A percentile compares a stretch with the other conserved stretches of the same genome.
phyloP scores from a whole-genome alignment of 92 coral and sea anemone genomes.

The Zoanthus sansibaricus region DNA sequence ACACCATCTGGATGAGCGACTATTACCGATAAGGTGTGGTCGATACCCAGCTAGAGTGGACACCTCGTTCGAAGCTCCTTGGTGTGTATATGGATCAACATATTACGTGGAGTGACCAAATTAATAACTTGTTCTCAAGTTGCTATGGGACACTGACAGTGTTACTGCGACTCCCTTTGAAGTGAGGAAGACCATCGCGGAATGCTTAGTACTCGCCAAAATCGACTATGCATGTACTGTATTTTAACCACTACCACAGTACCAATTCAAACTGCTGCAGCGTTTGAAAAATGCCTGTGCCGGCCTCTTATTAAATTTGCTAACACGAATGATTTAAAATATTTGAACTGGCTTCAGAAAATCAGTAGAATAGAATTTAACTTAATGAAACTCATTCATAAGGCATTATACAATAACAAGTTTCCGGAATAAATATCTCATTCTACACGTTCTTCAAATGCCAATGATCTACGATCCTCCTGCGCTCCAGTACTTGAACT shows the following conservation, averaged over 20 bases:
- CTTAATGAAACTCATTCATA: no score
- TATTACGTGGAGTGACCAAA: not conserved
- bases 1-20: slow-evolving; percentile 46
- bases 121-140: not conserved
- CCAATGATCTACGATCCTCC: no score
- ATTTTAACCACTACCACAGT: slow-evolving; percentile 45
- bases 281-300: slow-evolving; percentile 36
- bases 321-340: not conserved
- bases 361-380: no score
- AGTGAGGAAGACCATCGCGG: slow-evolving; percentile 48
- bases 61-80: no score
- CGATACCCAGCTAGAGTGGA: not conserved
- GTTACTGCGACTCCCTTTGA: slow-evolving; percentile 39
- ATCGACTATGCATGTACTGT: slow-evolving; percentile 18
- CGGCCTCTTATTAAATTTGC: slow-evolving; percentile 29
- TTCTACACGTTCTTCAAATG: no score
- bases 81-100: not conserved
- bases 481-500: no score
- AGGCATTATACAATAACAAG: no score
- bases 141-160: slow-evolving; percentile 45
- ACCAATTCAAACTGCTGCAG: slow-evolving; percentile 42
- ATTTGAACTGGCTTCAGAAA: not conserved
- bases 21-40: not conserved
- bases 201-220: slow-evolving; percentile 20
- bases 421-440: not conserved